These are phyloP conservation scores for Drosophila novamexicana DNA, from an alignment of 1,140 invertebrate species.

Conservation along the genomic window DNA sequence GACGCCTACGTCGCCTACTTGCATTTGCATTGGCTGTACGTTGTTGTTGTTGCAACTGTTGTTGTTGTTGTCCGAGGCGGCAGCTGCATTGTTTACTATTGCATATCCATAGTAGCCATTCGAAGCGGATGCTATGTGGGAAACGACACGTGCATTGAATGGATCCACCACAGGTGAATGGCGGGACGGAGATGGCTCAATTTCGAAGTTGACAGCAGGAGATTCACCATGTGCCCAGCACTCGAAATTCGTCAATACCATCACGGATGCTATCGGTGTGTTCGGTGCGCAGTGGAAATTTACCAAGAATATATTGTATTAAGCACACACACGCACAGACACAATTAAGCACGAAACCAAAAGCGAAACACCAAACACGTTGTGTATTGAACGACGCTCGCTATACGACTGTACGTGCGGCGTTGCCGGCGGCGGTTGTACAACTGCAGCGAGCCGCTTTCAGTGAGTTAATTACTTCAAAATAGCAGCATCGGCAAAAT, in stretches of 20 bases:
- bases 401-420: slow-evolving; percentile 41
- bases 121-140: slow-evolving; percentile 60
- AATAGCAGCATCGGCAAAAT: slow-evolving; percentile 62
- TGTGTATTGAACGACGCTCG: slow-evolving; percentile 42
- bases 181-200: slow-evolving; percentile 16
- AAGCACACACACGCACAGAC: slow-evolving; percentile 35
- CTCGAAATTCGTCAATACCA: slow-evolving; percentile 83
- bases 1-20: slow-evolving; percentile 28
- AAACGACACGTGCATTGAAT: slow-evolving; percentile 75
- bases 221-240: slow-evolving; percentile 81
- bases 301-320: slow-evolving; percentile 55
- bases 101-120: slow-evolving; percentile 74
- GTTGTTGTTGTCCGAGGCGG: slow-evolving; percentile 52
- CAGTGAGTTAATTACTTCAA: slow-evolving; percentile 63
- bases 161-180: slow-evolving; percentile 57
- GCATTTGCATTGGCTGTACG: slow-evolving; percentile 42
- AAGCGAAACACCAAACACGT: slow-evolving; percentile 30
- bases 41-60: slow-evolving; percentile 57
- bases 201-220: slow-evolving; percentile 63
- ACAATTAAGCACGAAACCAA: slow-evolving; percentile 29
- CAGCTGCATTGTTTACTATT: slow-evolving; percentile 56
- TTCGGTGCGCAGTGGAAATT: slow-evolving; percentile 67
- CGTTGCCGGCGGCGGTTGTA: slow-evolving; percentile 33
- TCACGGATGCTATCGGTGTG: slow-evolving; percentile 47
- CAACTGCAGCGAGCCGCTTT: slow-evolving; percentile 39